These are phyloP conservation scores for Heterodera carotae DNA, from an alignment of 1,140 invertebrate species.

Conservation along the genomic window DNA sequence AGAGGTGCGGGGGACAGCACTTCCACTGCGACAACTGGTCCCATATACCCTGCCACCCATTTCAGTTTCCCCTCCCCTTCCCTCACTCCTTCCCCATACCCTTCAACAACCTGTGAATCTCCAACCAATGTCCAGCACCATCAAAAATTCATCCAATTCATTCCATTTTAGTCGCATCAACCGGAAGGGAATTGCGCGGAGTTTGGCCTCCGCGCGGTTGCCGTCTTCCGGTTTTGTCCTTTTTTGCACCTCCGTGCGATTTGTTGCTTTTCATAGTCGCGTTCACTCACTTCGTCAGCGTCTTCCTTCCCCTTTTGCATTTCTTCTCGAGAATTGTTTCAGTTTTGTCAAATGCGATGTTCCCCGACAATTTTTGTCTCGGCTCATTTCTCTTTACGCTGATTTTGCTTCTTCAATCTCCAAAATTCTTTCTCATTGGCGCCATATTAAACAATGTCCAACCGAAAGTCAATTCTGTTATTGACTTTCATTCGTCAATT, in stretches of 20 bases:
- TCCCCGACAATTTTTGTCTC: not conserved
- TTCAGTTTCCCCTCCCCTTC: too few species aligned
- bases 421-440: not conserved
- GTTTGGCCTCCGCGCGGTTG: not conserved
- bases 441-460: not conserved
- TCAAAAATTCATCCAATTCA: not conserved
- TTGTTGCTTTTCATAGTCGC: not conserved
- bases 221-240: not conserved
- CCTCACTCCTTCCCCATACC: not conserved
- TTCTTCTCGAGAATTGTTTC: not conserved
- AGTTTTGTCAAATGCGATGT: slow-evolving; percentile 11
- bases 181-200: not conserved
- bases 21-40: not conserved
- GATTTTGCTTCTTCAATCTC: slow-evolving; percentile 1
- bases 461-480: not conserved
- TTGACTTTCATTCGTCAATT: not conserved
- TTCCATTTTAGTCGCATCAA: not conserved
- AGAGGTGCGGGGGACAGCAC: not conserved
- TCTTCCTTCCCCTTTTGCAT: not conserved
- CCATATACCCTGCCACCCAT: too few species aligned
- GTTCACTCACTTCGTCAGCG: too few species aligned
- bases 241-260: not conserved
- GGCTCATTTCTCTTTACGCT: not conserved
- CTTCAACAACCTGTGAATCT: not conserved
- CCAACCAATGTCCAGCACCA: slow-evolving; percentile 3